phyloP scores from a whole-genome alignment of 2,888 invertebrate species.

The Cryptocephalus moraei region DNA sequence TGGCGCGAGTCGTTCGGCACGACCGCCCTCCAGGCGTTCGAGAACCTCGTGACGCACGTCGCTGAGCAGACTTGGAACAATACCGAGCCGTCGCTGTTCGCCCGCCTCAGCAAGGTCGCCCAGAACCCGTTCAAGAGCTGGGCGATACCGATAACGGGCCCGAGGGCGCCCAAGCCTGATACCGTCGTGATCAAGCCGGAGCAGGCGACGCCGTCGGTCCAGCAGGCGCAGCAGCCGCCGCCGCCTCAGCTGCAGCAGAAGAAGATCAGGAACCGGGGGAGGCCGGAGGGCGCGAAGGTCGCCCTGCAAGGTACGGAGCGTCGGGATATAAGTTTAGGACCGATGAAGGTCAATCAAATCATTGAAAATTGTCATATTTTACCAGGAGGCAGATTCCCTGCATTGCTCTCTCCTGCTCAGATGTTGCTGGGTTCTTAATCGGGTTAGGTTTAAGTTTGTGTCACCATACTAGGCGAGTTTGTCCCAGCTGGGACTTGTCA shows the following conservation, averaged over 20 bases:
- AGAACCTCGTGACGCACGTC: slow-evolving; percentile 68
- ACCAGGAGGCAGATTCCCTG: too few relatives aligned
- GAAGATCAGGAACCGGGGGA: neutral
- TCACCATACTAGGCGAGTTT: too few relatives aligned
- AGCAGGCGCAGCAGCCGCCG: neutral
- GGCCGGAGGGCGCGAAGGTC: neutral
- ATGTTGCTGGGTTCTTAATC: too few relatives aligned
- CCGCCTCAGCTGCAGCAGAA: neutral
- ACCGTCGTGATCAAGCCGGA: neutral
- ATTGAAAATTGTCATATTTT: neutral
- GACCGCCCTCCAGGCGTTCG: slow-evolving; percentile 67
- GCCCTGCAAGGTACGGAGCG: neutral
- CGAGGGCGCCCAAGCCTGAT: neutral
- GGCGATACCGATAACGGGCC: slow-evolving; percentile 27
- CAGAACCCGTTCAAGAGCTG: slow-evolving; percentile 60
- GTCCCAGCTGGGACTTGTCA: too few relatives aligned
- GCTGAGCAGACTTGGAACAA: slow-evolving; percentile 68
- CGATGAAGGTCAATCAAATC: slow-evolving; percentile 9
- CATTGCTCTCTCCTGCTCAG: too few relatives aligned
- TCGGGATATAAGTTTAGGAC: slow-evolving; percentile 9
- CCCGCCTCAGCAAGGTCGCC: slow-evolving; percentile 55
- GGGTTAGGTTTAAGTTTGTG: too few relatives aligned
- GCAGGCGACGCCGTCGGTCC: neutral
- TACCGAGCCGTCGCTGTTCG: slow-evolving; percentile 49
- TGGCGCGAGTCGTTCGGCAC: slow-evolving; percentile 82